A percentile compares a stretch with the other conserved stretches of the same genome.
These are phyloP conservation scores for Sus cebifrons DNA, from an alignment of 2,797 vertebrate genomes.

Conservation along the genomic window DNA sequence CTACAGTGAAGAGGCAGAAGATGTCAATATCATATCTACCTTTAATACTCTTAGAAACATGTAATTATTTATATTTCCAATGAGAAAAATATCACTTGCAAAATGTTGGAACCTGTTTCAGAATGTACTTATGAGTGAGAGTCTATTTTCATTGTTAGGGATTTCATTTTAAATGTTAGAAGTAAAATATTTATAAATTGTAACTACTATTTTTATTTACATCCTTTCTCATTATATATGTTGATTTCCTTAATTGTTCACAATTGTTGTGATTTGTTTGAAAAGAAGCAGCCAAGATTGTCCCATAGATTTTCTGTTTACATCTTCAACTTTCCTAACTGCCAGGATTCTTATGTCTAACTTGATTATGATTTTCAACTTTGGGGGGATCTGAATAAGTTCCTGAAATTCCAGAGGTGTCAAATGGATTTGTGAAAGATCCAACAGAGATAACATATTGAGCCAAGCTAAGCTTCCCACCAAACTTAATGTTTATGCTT, in stretches of 20 bases:
- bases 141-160: neutral
- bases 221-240: neutral
- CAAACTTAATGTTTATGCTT: neutral
- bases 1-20: neutral
- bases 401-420: neutral
- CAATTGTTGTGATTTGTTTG: neutral
- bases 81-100: neutral
- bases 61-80: neutral
- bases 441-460: neutral
- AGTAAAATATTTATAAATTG: conserved; percentile 35
- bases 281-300: neutral
- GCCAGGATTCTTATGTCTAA: neutral
- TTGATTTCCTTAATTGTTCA: neutral
- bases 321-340: neutral
- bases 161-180: conserved; percentile 9
- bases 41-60: neutral
- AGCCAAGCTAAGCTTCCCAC: neutral
- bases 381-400: neutral
- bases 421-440: neutral
- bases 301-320: neutral
- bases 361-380: neutral
- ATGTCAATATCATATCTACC: neutral
- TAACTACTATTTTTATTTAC: neutral
- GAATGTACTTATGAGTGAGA: neutral
- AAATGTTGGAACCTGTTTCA: neutral